Base-by-base conservation (phyloP, 2,797 vertebrate genomes). In the Neomorphus geoffroyi region DNA sequence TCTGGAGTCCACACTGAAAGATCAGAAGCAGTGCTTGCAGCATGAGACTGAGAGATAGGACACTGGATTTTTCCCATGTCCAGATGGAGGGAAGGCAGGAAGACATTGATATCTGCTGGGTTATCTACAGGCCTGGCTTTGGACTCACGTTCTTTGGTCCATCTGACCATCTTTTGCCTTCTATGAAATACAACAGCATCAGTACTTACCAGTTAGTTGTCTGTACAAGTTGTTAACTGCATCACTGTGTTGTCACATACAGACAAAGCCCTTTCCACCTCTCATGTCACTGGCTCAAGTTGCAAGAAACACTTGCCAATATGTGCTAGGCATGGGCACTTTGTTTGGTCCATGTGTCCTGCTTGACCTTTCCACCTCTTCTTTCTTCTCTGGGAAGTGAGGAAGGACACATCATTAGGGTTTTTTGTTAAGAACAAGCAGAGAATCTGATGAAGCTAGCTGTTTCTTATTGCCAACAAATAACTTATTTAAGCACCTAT, bases 161-260 rank as follows among this genome's bases (percentile, higher is more conserved):
- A 35, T 53, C 22, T 72, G 37, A 53, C 8, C 27, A 64, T 24
- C 5, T 46, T 79, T 56, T 6, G 1, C 2, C 1, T 62, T 69
- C 54, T 57, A 3, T 61, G 41, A 80, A 75, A 22, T n/a, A 4
- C 3, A 56, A 48, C 1, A 1, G 11, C 0, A 0, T n/a, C 64
- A 60, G n/a, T 43, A 10, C 17, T 51, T 53, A 53, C 11, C 27
- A 67, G 10, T 12, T 66, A 73, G 22, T 17, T 35, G 23, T 62
- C 35, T 69, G 27, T 57, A 26, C 16, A 17, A 24, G 6, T 27
- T 57, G 24, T 14, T 90, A 71, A 60, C 17, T 79, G 66, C 13
- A 17, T n/a, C 1, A 0, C 7, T 53, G 14, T 35, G 6, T 6
- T 61, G 19, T 21, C 79, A 58, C 26, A n/a, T 5, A 18, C 17